phyloP scores from a whole-genome alignment of 2,888 invertebrate genomes.

The Tenthredo distinguenda region DNA sequence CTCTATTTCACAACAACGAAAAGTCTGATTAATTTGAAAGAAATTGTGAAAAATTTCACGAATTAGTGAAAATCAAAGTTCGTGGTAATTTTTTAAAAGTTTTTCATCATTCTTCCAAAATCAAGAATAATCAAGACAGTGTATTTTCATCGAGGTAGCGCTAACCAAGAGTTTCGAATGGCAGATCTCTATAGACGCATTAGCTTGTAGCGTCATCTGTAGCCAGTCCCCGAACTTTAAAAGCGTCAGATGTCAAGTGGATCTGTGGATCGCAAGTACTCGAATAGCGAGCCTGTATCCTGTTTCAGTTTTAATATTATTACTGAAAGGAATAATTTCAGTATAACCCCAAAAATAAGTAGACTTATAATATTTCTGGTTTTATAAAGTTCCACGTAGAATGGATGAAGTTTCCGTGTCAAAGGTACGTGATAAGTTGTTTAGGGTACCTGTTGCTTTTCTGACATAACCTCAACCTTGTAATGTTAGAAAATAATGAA shows the following conservation, averaged over 20 bases:
- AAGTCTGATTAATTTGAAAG: too few species aligned
- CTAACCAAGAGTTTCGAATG: background rate
- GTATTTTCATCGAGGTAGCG: background rate
- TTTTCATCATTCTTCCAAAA: background rate
- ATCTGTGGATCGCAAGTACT: background rate
- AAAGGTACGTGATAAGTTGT: slow-evolving; percentile 67
- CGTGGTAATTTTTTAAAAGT: too few species aligned
- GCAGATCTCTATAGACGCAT: background rate
- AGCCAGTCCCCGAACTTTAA: background rate
- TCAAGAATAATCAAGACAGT: background rate
- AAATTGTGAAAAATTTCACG: too few species aligned
- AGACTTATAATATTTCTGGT: background rate
- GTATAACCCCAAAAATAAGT: background rate
- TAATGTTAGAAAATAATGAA: background rate
- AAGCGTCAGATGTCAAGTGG: background rate
- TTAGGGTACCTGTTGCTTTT: slow-evolving; percentile 70
- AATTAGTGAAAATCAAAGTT: too few species aligned
- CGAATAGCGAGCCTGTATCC: background rate
- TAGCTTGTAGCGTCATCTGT: background rate
- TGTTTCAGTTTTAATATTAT: background rate
- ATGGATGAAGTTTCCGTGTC: slow-evolving; percentile 74
- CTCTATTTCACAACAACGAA: too few species aligned
- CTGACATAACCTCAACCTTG: slow-evolving; percentile 47
- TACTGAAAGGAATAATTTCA: background rate
- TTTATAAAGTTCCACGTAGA: slow-evolving; percentile 25